phyloP scores from a whole-genome alignment of 1,140 invertebrate genomes.

The Drosophila asahinai region DNA sequence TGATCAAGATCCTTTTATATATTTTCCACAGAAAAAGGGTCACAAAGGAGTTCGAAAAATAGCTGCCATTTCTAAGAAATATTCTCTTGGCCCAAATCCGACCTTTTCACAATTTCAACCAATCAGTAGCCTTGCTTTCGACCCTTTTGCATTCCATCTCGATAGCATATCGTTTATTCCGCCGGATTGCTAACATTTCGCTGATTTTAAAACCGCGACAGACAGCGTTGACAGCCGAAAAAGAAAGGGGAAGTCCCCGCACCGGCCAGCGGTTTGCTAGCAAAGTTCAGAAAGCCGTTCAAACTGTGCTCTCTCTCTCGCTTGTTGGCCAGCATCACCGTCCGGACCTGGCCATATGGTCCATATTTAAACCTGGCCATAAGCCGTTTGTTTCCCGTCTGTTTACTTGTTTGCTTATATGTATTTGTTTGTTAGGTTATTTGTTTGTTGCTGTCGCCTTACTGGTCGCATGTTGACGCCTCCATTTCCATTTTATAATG shows the following conservation, averaged over 20 bases:
- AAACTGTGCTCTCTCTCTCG: conserved; percentile 9
- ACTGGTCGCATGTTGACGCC: conserved; percentile 2
- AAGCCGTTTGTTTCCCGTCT: conserved; percentile 56
- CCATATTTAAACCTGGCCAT: conserved; percentile 52
- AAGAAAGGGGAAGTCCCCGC: not conserved
- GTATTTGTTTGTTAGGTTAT: conserved; percentile 14
- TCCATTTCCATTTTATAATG: not conserved
- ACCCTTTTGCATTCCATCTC: not conserved
- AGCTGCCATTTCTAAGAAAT: too few relatives aligned
- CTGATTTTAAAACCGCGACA: conserved; percentile 61
- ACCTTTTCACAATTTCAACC: not conserved
- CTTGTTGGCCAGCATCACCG: not conserved
- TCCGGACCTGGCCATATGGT: conserved; percentile 1
- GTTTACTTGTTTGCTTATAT: conserved; percentile 26
- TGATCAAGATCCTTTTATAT: too few relatives aligned
- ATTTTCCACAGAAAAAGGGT: not conserved
- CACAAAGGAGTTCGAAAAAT: not conserved
- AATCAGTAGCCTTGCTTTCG: not conserved
- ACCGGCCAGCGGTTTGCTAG: not conserved
- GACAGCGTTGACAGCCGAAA: conserved; percentile 45
- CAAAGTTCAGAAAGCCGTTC: conserved; percentile 3
- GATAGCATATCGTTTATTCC: conserved; percentile 4
- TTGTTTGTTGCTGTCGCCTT: conserved; percentile 7
- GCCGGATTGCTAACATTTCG: conserved; percentile 30
- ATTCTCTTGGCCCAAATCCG: not conserved